Base-by-base conservation (phyloP, 2,113 vertebrate genomes). In the Epinephelus cyanopodus region DNA sequence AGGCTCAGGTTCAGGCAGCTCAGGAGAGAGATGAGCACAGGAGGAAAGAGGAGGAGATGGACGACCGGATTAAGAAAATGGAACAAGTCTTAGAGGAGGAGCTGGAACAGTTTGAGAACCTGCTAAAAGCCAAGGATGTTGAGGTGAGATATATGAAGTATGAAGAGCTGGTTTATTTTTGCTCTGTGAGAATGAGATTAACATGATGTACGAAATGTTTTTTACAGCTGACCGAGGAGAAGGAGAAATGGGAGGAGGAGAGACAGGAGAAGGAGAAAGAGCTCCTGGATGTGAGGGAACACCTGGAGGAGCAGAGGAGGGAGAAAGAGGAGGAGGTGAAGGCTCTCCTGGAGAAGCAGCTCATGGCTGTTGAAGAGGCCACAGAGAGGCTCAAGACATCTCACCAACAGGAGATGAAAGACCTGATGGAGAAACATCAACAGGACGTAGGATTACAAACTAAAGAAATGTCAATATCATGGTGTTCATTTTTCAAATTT, bases 61-160 rank as follows among this genome's bases (percentile, higher is more conserved):
- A 92, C 0, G 69, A 90, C 47, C 92, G 90, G 86, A 85, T 94
- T 0, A 92, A 90, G 89, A 95, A 89, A 64, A 91, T 96, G 80
- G 95, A 94, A 77, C 92, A 94, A 70, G 70, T 81, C 42, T 77
- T 93, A 2, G 93, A 95, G 33, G 81, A 86, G 69, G 95, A 97
- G 82, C 95, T 95, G 52, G 87, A 95, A 70, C 93, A 82, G 62
- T 96, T 96, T 87, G 91, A 96, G 77, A 89, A 89, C 66, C 92
- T 93, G 37, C 88, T 97, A 12, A 93, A 95, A 82, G 82, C 84
- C 25, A 97, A 93, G 77, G 92, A 91, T 45, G 62, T 84, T 3
- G 94, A 96, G 92, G 92, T 96, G 52, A 67, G 84, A 74, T 12
- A 29, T 4, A 56, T 3, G 6, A 13, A 8, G 1, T 1, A 12